Base-by-base conservation (phyloP, 2,888 invertebrate species). In the Cepaea hortensis region DNA sequence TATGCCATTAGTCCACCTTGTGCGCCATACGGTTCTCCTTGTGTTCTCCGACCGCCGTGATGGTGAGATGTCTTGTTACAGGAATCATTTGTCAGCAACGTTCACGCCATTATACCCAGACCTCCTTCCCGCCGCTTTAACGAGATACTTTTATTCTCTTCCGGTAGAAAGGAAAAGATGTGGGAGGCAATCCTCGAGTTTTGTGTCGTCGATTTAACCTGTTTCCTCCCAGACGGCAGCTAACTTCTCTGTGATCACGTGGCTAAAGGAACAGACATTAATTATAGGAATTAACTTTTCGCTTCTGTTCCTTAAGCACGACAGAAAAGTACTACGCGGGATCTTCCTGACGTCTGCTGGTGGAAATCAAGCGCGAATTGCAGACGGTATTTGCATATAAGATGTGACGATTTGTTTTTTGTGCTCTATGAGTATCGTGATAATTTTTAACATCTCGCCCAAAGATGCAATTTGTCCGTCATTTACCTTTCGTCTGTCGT, bases 381-480 rank as follows among this genome's bases (percentile, higher is more conserved):
- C 68, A 81, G 81, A 81, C 68, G 82, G 23, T 76, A 81, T 86
- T 86, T 86, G 86, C 86, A 86, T 86, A 86, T 86, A 68, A 50
- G 72, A 72, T 48, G 75, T 82, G 76, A 86, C 86, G 82, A 62
- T 73, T 48, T 61, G 73, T 48, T 73, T 80, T 73, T 55, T 68
- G 13, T 50, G n/a, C 65, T 23, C 11, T 35, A 82, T 23, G 81
- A 55, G 68, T 61, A 46, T 50, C 79, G 82, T 75, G 11, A 55
- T 55, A 55, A 76, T 76, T 65, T 61, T 77, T 76, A n/a, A 11
- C 20, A 35, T 35, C 82, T 65, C 7, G 6, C n/a, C 18, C 9
- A 80, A 68, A 65, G 23, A 46, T 65, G 70, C 73, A 86, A 86
- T 86, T 82, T 81, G 48, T 81, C 20, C 65, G 81, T 68, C 81